Base-by-base conservation (phyloP, 2,888 invertebrate genomes). In the Diadromus collaris region DNA sequence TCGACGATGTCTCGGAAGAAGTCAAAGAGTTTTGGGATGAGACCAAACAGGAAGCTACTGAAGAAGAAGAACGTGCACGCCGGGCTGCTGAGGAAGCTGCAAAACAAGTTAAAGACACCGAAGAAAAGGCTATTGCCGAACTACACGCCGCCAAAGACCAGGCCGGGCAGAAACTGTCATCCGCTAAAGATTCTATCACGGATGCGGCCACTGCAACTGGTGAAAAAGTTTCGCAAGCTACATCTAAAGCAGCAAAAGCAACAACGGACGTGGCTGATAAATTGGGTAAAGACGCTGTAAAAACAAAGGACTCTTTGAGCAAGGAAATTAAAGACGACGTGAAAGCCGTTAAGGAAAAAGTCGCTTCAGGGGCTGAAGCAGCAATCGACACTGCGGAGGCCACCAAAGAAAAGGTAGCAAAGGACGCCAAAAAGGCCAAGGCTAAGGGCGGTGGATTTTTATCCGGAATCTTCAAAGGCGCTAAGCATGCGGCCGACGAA, bases 281-380 rank as follows among this genome's bases (percentile, higher is more conserved):
- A 41, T 13, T 21, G 24, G 51, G 64, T 29, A 27, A 67, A 21
- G 76, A 63, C 58, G 73, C 61, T 2, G n/a, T 44, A 13, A 71
- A 67, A 29, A 67, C 63, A 24, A 81, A 74, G 46, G 77, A 81
- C 2, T 13, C 70, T 16, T 60, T 76, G 1, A 78, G 71, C 1
- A 83, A 85, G 61, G 83, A 83, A 71, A 78, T 83, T 10, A 70
- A 83, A 46, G 83, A 61, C 29, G 69, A 54, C 16, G 41, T 65
- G 24, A 79, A 72, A 70, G 81, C 76, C n/a, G 60, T 41, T 13
- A 51, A 65, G 38, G 64, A 48, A 16, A 29, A 67, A 56, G 13
- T 65, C 13, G 48, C 54, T 7, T 21, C 51, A 6, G 78, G 81
- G 5, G 92, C 92, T 86, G 92, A 92, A 34, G 88, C 92, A 0